Evolutionary conservation across 2,113 vertebrate genomes (phyloP), one percentile per base, ranked within the genome.

Genomic region (Capreolus pygargus): DNA sequence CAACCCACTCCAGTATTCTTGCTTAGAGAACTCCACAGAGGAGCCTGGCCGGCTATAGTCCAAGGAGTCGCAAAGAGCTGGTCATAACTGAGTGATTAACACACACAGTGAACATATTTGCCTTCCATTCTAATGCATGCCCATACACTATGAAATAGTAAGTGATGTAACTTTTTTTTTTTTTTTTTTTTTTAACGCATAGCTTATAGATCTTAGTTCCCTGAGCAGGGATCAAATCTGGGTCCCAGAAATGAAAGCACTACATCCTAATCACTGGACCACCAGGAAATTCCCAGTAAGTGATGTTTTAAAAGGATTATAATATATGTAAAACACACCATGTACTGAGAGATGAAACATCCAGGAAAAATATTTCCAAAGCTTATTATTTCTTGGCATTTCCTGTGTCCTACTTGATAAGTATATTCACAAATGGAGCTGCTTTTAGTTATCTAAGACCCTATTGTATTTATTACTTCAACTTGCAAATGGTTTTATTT

Each of bases 401-500:
- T 86, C 39, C 39, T 36, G 7, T 82, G 39, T 95, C 39, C 30
- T 86, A 7, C 55, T 45, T 86, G 55, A 86, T 83, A 79, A 1
- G 7, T 16, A 55, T 15, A 47, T 21, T 43, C 39, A n/a, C 27
- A 74, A 79, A 91, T 27, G 64, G 64, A 96, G 57, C 25, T 89
- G 81, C 27, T 78, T 85, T 93, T 54, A n/a, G 10, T 86, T 76
- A 83, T 74, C 45, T 81, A 70, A 52, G 45, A 82, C 67, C 19
- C 36, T 96, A 39, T 16, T 85, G 16, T 36, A 89, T 87, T 84
- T 97, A 86, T 90, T 97, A 64, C 55, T 95, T 93, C 82, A 92
- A 67, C 21, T 79, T 96, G 47, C 28, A 90, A 76, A 87, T 84
- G 19, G 33, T 95, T 97, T 91, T 79, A 89, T 91, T 96, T 96